Evolutionary conservation across 2,113 vertebrate species (phyloP).

Genomic region (Pelecanoides urinatrix): DNA sequence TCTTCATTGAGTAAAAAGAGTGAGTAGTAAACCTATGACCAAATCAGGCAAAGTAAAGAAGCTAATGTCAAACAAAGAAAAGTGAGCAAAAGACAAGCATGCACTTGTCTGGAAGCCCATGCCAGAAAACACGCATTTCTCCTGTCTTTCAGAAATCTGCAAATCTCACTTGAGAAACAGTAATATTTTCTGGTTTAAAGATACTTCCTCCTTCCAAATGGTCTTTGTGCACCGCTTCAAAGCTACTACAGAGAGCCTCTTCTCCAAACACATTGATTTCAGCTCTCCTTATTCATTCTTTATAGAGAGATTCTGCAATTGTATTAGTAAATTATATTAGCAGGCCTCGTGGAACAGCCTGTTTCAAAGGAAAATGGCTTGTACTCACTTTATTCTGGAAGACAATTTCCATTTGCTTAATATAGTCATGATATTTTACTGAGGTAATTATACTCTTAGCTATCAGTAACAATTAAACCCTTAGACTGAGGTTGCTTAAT

Average conservation of each 20-base stretch:
- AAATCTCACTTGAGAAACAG: not conserved
- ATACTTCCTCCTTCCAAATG: not conserved
- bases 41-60: not conserved
- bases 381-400: slow-evolving; percentile 68
- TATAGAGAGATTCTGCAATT: not conserved
- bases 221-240: not conserved
- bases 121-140: not conserved
- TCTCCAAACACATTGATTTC: not conserved
- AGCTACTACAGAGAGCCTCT: not conserved
- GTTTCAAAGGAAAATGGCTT: slow-evolving; percentile 65
- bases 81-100: not conserved
- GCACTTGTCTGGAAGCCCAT: not conserved
- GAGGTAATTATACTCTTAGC: slow-evolving; percentile 80
- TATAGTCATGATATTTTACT: slow-evolving; percentile 81
- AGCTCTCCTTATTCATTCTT: not conserved
- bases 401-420: slow-evolving; percentile 80
- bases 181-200: not conserved
- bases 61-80: not conserved
- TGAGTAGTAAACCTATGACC: not conserved
- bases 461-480: slow-evolving; percentile 83
- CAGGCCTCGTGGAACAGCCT: slow-evolving; percentile 25
- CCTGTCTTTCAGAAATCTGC: not conserved
- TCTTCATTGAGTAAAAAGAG: not conserved
- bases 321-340: not conserved
- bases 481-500: slow-evolving; percentile 68